Evolutionary conservation across 2,888 invertebrate genomes (phyloP).

Genomic region (Trichogramma evanescens): DNA sequence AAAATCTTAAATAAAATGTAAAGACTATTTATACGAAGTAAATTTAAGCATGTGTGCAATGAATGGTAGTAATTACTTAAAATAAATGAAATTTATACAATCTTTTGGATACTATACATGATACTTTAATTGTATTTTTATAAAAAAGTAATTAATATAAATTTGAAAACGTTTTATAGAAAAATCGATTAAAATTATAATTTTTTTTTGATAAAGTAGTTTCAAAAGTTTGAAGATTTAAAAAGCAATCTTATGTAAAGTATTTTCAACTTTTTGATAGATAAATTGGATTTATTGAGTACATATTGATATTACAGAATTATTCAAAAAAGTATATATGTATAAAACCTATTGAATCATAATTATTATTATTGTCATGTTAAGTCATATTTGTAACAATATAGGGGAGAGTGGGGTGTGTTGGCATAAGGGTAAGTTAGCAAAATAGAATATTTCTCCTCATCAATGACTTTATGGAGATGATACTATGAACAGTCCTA

Average conservation of each 20-base stretch:
- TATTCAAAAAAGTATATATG: not conserved
- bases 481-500: too few species aligned
- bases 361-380: slow-evolving; percentile 21
- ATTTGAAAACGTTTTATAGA: too few species aligned
- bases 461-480: too few species aligned
- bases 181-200: not conserved
- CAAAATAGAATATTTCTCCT: too few species aligned
- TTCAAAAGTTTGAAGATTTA: not conserved
- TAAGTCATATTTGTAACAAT: slow-evolving; percentile 17
- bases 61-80: too few species aligned
- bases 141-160: too few species aligned
- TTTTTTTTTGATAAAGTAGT: not conserved
- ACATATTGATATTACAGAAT: not conserved
- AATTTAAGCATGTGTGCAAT: too few species aligned
- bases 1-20: not conserved
- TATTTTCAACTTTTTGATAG: not conserved
- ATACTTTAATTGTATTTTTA: too few species aligned
- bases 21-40: too few species aligned
- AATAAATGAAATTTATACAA: too few species aligned
- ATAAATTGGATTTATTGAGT: not conserved
- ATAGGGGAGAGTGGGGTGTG: not conserved
- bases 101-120: too few species aligned
- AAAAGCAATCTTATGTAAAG: not conserved
- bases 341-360: not conserved
- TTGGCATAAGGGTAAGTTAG: not conserved